Base-by-base conservation (phyloP, 2,113 vertebrate genomes). In the Osmerus mordax region DNA sequence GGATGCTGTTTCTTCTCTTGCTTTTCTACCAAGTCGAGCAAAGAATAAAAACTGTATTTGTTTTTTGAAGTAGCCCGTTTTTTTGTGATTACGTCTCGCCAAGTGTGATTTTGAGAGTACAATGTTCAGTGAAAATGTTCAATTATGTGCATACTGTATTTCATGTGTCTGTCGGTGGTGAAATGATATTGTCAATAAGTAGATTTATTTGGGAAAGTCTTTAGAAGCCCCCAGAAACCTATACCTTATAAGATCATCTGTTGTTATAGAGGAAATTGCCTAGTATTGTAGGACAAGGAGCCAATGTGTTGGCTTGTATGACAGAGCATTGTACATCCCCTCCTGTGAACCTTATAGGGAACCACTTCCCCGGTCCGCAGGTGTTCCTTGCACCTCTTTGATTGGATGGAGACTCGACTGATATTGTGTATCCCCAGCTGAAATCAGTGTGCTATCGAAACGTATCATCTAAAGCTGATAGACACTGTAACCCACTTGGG, bases 391-490 rank as follows among this genome's bases (percentile, higher is more conserved):
- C 81, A 82, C 85, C 76, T 77, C 60, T 73, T 83, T 88, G 88
- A 91, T 91, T 91, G 87, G 84, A 89, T 87, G 87, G 85, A 83
- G 88, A 86, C 86, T 79, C 75, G 53, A 83, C 83, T 88, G 86
- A 87, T 89, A 84, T 84, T 54, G 81, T 13, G 83, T 73, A 81
- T 83, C 89, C 83, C 75, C 41, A 78, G 85, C 78, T 76, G 81
- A 87, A 88, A 89, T 89, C 87, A 89, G 84, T 78, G 76, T 82
- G 73, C 81, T 85, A 88, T 89, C 76, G 69, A 89, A 89, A 89
- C 85, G 82, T 89, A 88, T 87, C 85, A 87, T 91, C 86, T 84
- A 87, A 87, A 87, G 88, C 86, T 87, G 87, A 91, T 89, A 79
- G 89, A 87, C 87, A 86, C 87, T 87, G 84, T 75, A 87, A 85